Evolutionary conservation across 2,113 vertebrate species (phyloP), one percentile per base, ranked within the genome.

Genomic region (Heterochromis multidens): DNA sequence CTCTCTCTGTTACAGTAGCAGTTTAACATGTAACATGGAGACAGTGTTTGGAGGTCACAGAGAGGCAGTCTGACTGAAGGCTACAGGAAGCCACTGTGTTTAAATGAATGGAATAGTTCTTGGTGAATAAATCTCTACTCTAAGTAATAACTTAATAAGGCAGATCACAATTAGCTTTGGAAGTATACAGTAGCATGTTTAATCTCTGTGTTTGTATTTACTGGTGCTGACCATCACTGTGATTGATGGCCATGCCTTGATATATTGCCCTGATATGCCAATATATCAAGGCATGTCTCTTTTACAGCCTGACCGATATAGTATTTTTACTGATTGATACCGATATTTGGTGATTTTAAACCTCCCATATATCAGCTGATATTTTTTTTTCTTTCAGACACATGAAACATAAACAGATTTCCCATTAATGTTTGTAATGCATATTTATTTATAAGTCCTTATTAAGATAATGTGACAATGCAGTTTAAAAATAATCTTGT

Each of bases 1-100:
- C 37, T 67, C 46, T 85, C 13, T 63, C 56, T 80, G 70, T 21
- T 63, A 81, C 76, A 76, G 80, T 77, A 78, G 77, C 72, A 81
- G 37, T 63, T 35, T 29, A 72, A 14, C 16, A 29, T 79, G 57
- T 54, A 63, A 74, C 60, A 76, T 43, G 37, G 17, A 46, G 33
- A 46, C 65, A 37, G 11, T 89, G 77, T 57, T 14, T 57, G 25
- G 67, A 72, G 67, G 43, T 72, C 25, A 72, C 67, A 52, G 67
- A 74, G 67, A 52, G 0, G 2, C 43, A 74, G 17, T 52, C 29
- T 74, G 21, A 21, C 29, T 74, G 21, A 21, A 29, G 70, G 46
- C 16, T 5, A 27, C 67, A 37, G n/a, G 7, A 35, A 70, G 23
- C 13, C 1, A 33, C 77, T 5, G 5, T 17, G 76, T 72, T 72